These are phyloP conservation scores for Trichechus manatus DNA, from an alignment of 2,113 vertebrate genomes.

Conservation along the genomic window DNA sequence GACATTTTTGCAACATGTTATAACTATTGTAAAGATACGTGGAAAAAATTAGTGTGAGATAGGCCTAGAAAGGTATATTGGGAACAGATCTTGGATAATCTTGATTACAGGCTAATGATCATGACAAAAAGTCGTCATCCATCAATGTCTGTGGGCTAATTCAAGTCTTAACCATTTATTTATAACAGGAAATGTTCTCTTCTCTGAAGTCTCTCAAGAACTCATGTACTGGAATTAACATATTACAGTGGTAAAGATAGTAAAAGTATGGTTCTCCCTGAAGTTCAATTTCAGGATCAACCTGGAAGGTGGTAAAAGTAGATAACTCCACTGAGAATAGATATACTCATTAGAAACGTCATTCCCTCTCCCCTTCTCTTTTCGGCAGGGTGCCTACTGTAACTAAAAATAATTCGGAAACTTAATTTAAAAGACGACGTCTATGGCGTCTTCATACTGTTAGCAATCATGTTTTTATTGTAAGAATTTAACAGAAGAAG, in stretches of 20 bases:
- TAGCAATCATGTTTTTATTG: slow-evolving; percentile 22
- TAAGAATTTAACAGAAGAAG: not conserved
- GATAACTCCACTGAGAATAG: not conserved
- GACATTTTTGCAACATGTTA: not conserved
- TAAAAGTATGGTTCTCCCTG: not conserved
- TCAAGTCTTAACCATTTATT: slow-evolving; percentile 45
- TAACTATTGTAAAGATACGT: slow-evolving; percentile 5
- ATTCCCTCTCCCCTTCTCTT: not conserved
- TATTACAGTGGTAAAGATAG: not conserved
- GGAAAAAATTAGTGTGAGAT: slow-evolving; percentile 5
- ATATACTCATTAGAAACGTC: not conserved
- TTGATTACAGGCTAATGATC: not conserved
- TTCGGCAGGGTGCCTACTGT: not conserved
- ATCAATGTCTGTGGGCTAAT: not conserved
- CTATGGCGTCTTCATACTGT: not conserved
- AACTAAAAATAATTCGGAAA: slow-evolving; percentile 32
- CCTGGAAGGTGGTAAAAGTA: not conserved
- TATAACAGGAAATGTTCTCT: slow-evolving; percentile 12
- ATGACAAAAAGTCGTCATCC: slow-evolving; percentile 38
- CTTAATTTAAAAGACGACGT: not conserved
- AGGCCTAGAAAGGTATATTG: not conserved
- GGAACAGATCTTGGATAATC: not conserved
- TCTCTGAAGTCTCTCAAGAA: slow-evolving; percentile 42
- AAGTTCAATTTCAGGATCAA: not conserved
- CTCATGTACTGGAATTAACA: slow-evolving; percentile 1